Evolutionary conservation across 2,113 vertebrate species (phyloP).

Genomic region (Pelmatolapia mariae): DNA sequence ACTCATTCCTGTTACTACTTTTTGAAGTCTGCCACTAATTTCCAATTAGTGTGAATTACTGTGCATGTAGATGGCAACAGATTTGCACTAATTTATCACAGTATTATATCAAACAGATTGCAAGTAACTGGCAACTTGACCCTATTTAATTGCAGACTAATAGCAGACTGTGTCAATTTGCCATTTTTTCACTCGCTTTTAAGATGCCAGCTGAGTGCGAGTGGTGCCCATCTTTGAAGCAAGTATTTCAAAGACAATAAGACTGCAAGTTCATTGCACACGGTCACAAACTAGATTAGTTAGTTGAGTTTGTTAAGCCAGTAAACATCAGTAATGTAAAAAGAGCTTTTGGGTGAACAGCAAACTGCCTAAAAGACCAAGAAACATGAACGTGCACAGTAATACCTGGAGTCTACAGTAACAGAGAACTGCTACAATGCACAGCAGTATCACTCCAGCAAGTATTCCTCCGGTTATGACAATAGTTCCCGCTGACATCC

Average conservation of each 20-base stretch:
- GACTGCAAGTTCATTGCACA: background rate
- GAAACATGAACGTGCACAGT: background rate
- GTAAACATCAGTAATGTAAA: background rate
- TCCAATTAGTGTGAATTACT: background rate
- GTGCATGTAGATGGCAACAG: background rate
- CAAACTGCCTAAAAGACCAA: background rate
- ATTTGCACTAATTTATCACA: background rate
- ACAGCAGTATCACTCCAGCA: slow-evolving; percentile 92
- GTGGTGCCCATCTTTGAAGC: background rate
- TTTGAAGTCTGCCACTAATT: background rate
- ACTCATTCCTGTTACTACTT: background rate
- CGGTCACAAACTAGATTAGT: background rate
- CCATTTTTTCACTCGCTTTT: background rate
- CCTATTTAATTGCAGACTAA: background rate
- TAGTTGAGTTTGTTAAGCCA: background rate
- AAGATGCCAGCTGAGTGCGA: background rate
- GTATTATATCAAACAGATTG: background rate
- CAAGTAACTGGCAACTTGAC: background rate
- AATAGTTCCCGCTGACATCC: slow-evolving; percentile 98
- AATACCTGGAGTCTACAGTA: slow-evolving; percentile 96
- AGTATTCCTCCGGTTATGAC: slow-evolving; percentile 97
- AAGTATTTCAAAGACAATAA: background rate
- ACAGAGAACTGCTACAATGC: slow-evolving; percentile 93
- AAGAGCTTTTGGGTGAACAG: background rate
- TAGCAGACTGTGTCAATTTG: background rate